Evolutionary conservation across 2,113 vertebrate species (phyloP).

Genomic region (Anarrhichthys ocellatus): DNA sequence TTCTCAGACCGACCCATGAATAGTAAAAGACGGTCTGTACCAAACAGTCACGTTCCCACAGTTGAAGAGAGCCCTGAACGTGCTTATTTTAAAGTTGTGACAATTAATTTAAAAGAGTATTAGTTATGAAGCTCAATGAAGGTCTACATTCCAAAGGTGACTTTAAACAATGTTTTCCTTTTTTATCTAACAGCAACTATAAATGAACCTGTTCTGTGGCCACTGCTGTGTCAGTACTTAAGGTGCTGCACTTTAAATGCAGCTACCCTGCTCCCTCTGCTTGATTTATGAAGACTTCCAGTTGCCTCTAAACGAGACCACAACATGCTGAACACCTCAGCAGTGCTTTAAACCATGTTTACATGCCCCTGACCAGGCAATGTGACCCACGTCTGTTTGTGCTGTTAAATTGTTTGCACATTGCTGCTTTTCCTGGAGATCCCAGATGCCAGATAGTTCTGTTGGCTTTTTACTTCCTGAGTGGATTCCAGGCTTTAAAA

Average conservation of each 20-base stretch:
- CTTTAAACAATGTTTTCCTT: not conserved
- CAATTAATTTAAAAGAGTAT: not conserved
- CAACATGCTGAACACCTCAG: slow-evolving; percentile 31
- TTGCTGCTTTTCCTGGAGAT: slow-evolving; percentile 2
- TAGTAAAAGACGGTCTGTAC: not conserved
- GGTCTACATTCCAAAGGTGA: slow-evolving; percentile 5
- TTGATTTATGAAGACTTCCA: slow-evolving; percentile 65
- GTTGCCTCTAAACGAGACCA: slow-evolving; percentile 44
- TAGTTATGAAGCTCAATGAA: not conserved
- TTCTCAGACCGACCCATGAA: slow-evolving; percentile 33
- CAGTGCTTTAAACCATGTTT: slow-evolving; percentile 57
- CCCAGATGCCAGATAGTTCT: slow-evolving; percentile 34
- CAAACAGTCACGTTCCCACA: not conserved
- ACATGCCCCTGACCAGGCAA: slow-evolving; percentile 45
- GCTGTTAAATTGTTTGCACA: slow-evolving; percentile 35
- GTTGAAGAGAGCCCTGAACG: not conserved
- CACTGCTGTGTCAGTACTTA: not conserved
- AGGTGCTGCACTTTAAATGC: slow-evolving; percentile 25
- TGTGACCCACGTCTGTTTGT: slow-evolving; percentile 20
- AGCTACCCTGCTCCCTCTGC: slow-evolving; percentile 8
- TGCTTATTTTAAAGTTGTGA: not conserved
- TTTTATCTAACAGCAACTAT: slow-evolving; percentile 2
- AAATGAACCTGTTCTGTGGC: not conserved
- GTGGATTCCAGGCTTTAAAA: slow-evolving; percentile 20
- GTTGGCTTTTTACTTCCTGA: not conserved